phyloP scores from a whole-genome alignment of 2,888 invertebrate genomes.

The Galerucella pusilla region DNA sequence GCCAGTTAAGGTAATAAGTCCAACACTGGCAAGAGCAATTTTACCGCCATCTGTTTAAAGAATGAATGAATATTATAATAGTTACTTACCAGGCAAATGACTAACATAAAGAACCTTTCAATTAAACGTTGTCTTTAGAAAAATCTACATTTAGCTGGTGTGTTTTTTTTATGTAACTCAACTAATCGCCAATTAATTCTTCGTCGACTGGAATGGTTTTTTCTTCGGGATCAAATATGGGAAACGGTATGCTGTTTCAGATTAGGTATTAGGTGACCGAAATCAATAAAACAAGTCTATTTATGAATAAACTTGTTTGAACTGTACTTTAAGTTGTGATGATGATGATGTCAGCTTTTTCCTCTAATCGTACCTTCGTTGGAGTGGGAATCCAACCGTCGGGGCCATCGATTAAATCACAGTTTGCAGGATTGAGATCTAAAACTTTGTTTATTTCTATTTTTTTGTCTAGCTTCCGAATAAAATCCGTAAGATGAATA shows the following conservation, averaged over 20 bases:
- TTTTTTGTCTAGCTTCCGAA: too few relatives aligned
- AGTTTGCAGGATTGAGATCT: background rate
- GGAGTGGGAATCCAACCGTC: slow-evolving; percentile 1
- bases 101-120: slow-evolving; percentile 49
- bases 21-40: slow-evolving; percentile 44
- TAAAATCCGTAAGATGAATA: too few relatives aligned
- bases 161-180: slow-evolving; percentile 32
- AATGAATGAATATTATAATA: slow-evolving; percentile 52
- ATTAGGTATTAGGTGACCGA: slow-evolving; percentile 38
- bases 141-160: slow-evolving; percentile 32
- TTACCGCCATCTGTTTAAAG: slow-evolving; percentile 50
- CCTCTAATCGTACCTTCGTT: slow-evolving; percentile 23
- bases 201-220: slow-evolving; percentile 24
- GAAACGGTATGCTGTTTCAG: slow-evolving; percentile 33
- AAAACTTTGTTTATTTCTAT: background rate
- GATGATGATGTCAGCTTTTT: slow-evolving; percentile 27
- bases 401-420: background rate
- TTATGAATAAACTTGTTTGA: slow-evolving; percentile 35
- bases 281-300: slow-evolving; percentile 31
- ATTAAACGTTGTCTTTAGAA: slow-evolving; percentile 44
- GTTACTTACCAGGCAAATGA: slow-evolving; percentile 46
- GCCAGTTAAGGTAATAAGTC: slow-evolving; percentile 21
- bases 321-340: slow-evolving; percentile 28
- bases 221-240: slow-evolving; percentile 37
- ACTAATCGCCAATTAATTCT: slow-evolving; percentile 40